A percentile compares a stretch with the other conserved stretches of the same genome.
phyloP scores from a whole-genome alignment of 2,113 vertebrate genomes.

The Tautogolabrus adspersus region DNA sequence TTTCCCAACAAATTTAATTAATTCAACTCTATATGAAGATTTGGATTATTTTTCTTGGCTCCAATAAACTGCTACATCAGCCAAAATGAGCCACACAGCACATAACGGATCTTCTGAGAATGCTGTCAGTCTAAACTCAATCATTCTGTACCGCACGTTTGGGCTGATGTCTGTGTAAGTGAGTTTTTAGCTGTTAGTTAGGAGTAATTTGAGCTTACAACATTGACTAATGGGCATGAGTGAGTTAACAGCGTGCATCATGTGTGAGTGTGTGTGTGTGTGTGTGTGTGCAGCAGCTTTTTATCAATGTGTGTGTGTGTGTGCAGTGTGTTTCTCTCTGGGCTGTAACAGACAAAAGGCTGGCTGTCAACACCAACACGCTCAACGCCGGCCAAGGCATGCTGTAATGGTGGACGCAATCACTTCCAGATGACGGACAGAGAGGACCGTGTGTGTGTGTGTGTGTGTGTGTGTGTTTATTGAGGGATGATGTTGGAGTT shows the following conservation, averaged over 20 bases:
- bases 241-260: background rate
- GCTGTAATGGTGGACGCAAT: constrained; percentile 62
- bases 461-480: constrained; percentile 25
- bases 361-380: constrained; percentile 67
- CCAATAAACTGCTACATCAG: too few relatives aligned
- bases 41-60: too few relatives aligned
- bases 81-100: too few relatives aligned
- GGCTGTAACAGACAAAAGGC: constrained; percentile 54
- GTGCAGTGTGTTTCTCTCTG: constrained; percentile 22
- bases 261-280: background rate
- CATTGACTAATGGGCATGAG: background rate
- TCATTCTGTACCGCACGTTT: background rate
- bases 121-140: too few relatives aligned
- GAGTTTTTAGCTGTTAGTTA: background rate
- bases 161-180: background rate
- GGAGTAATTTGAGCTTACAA: background rate
- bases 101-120: too few relatives aligned
- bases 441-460: constrained; percentile 17
- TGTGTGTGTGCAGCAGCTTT: constrained; percentile 1
- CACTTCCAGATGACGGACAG: constrained; percentile 71
- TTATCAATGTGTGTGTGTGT: constrained; percentile 16
- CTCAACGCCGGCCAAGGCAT: constrained; percentile 37
- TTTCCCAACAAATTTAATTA: too few relatives aligned
- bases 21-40: too few relatives aligned
- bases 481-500: background rate